Evolutionary conservation across 2,888 invertebrate genomes (phyloP).

Genomic region (Willowsia nigromaculata): DNA sequence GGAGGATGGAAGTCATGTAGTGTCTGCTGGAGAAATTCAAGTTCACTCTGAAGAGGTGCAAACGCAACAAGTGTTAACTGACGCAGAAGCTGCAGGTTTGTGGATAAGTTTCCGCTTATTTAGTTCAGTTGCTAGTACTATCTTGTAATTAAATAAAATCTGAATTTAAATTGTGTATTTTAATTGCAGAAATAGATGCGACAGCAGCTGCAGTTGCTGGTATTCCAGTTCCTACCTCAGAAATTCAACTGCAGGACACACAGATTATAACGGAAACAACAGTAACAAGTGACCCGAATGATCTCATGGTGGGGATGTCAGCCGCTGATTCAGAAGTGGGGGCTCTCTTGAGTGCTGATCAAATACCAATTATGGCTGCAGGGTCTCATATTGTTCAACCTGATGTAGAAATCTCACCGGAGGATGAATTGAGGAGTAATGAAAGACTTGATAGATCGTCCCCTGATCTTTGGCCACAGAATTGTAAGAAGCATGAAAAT

Average conservation of each 20-base stretch:
- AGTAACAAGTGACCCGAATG: slow-evolving; percentile 50
- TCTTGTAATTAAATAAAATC: too few relatives aligned
- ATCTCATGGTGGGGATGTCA: slow-evolving; percentile 59
- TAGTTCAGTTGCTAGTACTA: too few relatives aligned
- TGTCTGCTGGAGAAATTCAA: slow-evolving; percentile 38
- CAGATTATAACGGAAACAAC: slow-evolving; percentile 64
- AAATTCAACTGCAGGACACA: slow-evolving; percentile 61
- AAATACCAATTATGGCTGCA: slow-evolving; percentile 72
- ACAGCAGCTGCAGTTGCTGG: slow-evolving; percentile 71
- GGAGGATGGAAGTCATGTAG: slow-evolving; percentile 50
- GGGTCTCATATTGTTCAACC: slow-evolving; percentile 66
- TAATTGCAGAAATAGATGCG: slow-evolving; percentile 48
- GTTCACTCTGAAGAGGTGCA: slow-evolving; percentile 61
- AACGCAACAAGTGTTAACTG: slow-evolving; percentile 64
- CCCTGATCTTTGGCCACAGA: slow-evolving; percentile 97
- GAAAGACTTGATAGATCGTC: slow-evolving; percentile 97
- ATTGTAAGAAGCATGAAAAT: too few relatives aligned
- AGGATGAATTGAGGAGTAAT: slow-evolving; percentile 90
- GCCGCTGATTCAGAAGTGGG: slow-evolving; percentile 51
- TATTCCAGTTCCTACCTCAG: slow-evolving; percentile 53
- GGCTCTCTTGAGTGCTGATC: slow-evolving; percentile 66
- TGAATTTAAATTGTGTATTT: background rate
- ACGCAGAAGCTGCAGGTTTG: slow-evolving; percentile 55
- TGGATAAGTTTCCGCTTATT: background rate
- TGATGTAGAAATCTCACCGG: slow-evolving; percentile 80